These are phyloP conservation scores for Bufotes viridis DNA, from an alignment of 2,797 vertebrate species.

Conservation along the genomic window DNA sequence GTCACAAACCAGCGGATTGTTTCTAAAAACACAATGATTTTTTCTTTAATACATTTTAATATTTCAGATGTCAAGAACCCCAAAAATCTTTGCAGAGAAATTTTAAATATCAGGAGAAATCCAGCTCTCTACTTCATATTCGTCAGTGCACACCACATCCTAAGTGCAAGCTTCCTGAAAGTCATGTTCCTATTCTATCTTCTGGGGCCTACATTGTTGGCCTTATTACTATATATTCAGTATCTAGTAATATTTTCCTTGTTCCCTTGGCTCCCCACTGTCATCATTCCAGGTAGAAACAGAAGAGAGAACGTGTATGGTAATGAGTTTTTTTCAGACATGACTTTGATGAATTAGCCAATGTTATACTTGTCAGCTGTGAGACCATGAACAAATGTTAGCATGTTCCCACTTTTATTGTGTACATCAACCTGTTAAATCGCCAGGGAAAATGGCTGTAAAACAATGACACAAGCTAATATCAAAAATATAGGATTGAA, in stretches of 20 bases:
- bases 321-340: conserved; percentile 47
- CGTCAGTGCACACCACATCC: background rate
- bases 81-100: background rate
- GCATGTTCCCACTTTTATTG: conserved; percentile 14
- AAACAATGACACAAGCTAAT: background rate
- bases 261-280: conserved; percentile 13
- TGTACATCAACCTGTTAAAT: conserved; percentile 20
- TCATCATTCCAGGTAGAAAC: conserved; percentile 14
- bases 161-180: background rate
- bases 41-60: background rate
- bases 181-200: conserved; percentile 13
- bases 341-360: conserved; percentile 47
- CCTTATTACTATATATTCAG: conserved; percentile 12
- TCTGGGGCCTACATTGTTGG: background rate
- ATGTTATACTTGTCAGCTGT: conserved; percentile 30
- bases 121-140: background rate
- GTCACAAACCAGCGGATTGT: background rate
- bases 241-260: conserved; percentile 5
- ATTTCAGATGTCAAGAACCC: background rate
- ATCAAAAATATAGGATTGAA: background rate
- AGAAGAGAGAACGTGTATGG: conserved; percentile 16
- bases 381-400: conserved; percentile 27
- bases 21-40: background rate
- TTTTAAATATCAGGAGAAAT: background rate
- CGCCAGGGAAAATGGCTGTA: conserved; percentile 11